phyloP scores from a whole-genome alignment of 2,797 vertebrate species.

The Peromyscus melanophrys region DNA sequence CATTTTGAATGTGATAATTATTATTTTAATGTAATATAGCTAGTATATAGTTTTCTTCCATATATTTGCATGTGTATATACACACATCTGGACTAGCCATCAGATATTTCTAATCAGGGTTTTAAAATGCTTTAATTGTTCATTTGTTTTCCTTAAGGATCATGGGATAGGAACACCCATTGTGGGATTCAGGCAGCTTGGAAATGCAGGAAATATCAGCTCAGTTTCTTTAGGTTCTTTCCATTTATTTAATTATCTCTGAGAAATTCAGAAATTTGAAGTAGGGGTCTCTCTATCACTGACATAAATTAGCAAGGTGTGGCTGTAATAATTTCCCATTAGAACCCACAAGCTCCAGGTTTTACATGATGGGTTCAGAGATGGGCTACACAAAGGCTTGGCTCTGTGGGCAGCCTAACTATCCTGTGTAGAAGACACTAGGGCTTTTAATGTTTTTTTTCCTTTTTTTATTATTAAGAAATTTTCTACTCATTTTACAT shows the following conservation, averaged over 20 bases:
- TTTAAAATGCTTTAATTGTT: slow-evolving; percentile 38
- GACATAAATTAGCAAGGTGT: slow-evolving; percentile 59
- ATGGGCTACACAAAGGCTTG: neutral
- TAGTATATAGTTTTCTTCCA: neutral
- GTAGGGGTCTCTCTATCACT: slow-evolving; percentile 14
- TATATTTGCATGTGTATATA: no score
- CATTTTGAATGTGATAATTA: slow-evolving; percentile 15
- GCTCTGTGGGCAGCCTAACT: neutral
- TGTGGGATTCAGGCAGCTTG: neutral
- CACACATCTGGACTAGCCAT: neutral
- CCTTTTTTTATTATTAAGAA: no score
- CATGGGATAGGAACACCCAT: neutral
- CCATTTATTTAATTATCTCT: slow-evolving; percentile 42
- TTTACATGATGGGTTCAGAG: slow-evolving; percentile 43
- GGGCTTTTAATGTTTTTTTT: slow-evolving; percentile 36
- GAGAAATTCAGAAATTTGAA: slow-evolving; percentile 56
- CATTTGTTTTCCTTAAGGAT: slow-evolving; percentile 30
- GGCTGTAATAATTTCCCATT: slow-evolving; percentile 64
- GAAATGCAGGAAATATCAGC: neutral
- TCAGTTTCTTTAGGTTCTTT: slow-evolving; percentile 28
- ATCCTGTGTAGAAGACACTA: neutral
- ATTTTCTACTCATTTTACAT: no score
- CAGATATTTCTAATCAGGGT: slow-evolving; percentile 25
- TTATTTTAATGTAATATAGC: neutral
- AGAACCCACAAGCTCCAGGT: slow-evolving; percentile 59